Evolutionary conservation across 92 coral and sea anemone species (phyloP).

Genomic region (Blastomussa wellsi): DNA sequence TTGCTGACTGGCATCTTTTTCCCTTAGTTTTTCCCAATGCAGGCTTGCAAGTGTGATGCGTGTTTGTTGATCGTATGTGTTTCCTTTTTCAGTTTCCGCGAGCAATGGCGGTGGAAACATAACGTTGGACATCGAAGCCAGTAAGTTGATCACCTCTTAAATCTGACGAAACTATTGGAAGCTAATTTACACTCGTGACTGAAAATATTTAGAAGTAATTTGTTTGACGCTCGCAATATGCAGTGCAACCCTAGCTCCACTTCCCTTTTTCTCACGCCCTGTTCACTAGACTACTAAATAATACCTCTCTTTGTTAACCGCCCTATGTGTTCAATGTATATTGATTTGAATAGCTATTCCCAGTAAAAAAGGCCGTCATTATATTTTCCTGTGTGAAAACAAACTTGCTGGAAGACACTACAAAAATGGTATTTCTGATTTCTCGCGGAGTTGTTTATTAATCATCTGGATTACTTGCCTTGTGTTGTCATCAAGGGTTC

Average conservation of each 20-base stretch:
- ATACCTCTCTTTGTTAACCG: background rate
- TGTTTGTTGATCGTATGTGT: background rate
- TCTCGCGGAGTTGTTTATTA: background rate
- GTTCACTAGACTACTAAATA: background rate
- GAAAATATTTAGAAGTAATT: background rate
- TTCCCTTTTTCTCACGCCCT: background rate
- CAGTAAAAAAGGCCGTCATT: background rate
- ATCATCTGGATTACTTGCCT: background rate
- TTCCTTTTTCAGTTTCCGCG: slow-evolving; percentile 1
- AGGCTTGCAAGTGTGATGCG: background rate
- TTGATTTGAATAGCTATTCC: background rate
- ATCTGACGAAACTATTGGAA: no score
- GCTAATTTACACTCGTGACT: no score
- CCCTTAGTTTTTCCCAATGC: background rate
- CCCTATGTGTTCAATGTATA: slow-evolving; percentile 15
- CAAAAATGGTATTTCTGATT: background rate
- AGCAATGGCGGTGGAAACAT: slow-evolving; percentile 21
- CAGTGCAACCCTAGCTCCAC: background rate
- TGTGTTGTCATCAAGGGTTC: background rate
- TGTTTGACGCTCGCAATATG: background rate
- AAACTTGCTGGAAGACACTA: background rate
- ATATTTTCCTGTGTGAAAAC: background rate
- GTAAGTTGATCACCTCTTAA: slow-evolving; percentile 16
- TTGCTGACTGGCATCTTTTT: background rate
- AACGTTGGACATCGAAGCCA: slow-evolving; percentile 29